phyloP scores from a whole-genome alignment of 2,797 vertebrate species.

The Sebastes taczanowskii region DNA sequence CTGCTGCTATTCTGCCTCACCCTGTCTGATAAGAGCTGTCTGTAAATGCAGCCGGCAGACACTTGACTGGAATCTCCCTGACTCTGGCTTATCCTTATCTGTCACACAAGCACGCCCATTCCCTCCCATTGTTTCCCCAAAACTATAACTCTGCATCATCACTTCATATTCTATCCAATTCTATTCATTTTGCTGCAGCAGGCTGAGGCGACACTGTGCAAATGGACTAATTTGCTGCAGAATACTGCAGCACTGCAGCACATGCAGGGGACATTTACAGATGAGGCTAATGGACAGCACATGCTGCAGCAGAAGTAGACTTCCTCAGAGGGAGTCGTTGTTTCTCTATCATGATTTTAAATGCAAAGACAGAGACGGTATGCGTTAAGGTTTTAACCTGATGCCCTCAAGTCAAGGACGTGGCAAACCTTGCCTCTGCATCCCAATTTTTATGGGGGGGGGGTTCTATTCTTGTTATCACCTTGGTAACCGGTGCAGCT shows the following conservation, averaged over 20 bases:
- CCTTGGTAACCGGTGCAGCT: slow-evolving; percentile 73
- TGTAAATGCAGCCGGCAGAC: slow-evolving; percentile 46
- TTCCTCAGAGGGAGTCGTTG: not conserved
- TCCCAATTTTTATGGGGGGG: not conserved
- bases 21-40: slow-evolving; percentile 61
- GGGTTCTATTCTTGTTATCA: slow-evolving; percentile 49
- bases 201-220: slow-evolving; percentile 4
- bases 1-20: slow-evolving; percentile 23
- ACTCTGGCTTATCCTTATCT: slow-evolving; percentile 37
- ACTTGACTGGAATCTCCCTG: slow-evolving; percentile 50
- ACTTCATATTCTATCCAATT: not conserved
- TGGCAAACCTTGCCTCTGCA: not conserved
- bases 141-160: slow-evolving; percentile 1
- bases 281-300: slow-evolving; percentile 28
- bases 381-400: slow-evolving; percentile 7
- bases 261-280: slow-evolving; percentile 23
- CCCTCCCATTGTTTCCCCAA: slow-evolving; percentile 10
- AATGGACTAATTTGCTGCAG: slow-evolving; percentile 49
- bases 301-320: slow-evolving; percentile 24
- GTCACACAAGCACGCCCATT: slow-evolving; percentile 25
- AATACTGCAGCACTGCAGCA: slow-evolving; percentile 66
- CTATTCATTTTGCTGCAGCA: slow-evolving; percentile 5
- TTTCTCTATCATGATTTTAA: slow-evolving; percentile 6
- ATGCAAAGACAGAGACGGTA: not conserved
- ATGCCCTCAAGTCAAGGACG: slow-evolving; percentile 55